Base-by-base conservation (phyloP, 2,888 invertebrate species). In the Sisyra nigra region DNA sequence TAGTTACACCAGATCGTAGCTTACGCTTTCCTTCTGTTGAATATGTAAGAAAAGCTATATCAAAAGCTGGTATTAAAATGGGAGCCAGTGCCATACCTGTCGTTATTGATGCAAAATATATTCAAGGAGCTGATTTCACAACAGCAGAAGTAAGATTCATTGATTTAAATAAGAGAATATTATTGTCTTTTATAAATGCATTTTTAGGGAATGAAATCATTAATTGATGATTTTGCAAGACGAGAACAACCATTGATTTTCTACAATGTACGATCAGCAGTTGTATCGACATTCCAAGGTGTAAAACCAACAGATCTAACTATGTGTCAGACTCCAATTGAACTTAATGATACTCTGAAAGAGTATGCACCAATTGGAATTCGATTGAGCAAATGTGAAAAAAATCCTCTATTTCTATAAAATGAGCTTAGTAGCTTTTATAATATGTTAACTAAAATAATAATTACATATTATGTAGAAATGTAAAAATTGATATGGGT, bases 21-120 rank as follows among this genome's bases (percentile, higher is more conserved):
- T 60, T 77, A 18, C 67, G 69, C 2, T 78, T 76, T 55, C 76
- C 77, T 11, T 74, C 76, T 5, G 74, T 75, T 4, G 76, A 76
- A 48, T 75, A 77, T 52, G 72, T 77, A 2, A 62, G 74, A 44
- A 61, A 65, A 37, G 73, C 81, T 48, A 75, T 91, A 46, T 74
- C 77, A 55, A 85, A 85, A 64, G 80, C 76, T 11, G 80, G 73
- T 13, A 63, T 68, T 8, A 68, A 70, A 50, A 67, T 69, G 44
- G 72, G 70, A n/a, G 68, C 63, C 46, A 65, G 72, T 53, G 55
- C 61, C 50, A 66, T 69, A 36, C 74, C 74, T 2, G 70, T 75
- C 38, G 73, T 76, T 13, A 66, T 76, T 41, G 74, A 76, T 57
- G 71, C 73, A 32, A 65, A 67, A 46, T 74, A 75, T 52, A 72